A percentile compares a stretch with the other conserved stretches of the same genome.
Conservation (phyloP, 2,888 invertebrate species). For the Chrysodeixis includens region DNA sequence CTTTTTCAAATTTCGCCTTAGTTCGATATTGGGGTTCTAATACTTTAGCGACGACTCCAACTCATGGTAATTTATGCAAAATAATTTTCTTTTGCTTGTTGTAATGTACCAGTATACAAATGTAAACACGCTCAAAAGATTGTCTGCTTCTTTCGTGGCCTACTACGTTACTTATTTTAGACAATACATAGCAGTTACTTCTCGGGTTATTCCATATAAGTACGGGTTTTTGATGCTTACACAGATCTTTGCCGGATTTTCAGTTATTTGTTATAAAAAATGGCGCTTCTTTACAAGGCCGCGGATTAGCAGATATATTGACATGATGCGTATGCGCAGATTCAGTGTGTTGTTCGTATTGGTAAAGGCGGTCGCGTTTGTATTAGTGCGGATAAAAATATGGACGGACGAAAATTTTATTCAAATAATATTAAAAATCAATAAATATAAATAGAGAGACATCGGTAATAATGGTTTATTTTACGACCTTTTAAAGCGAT, state of each 20-base stretch:
- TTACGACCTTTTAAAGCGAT: background rate
- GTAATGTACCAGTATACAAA: too few relatives aligned
- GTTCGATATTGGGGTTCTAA: too few relatives aligned
- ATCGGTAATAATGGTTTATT: background rate
- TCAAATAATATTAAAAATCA: too few relatives aligned
- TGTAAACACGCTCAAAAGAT: background rate
- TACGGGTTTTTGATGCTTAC: slow-evolving; percentile 25
- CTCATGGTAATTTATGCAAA: too few relatives aligned
- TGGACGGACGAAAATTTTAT: background rate
- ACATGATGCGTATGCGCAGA: slow-evolving; percentile 27
- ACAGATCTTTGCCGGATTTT: slow-evolving; percentile 37
- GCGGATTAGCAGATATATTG: slow-evolving; percentile 31
- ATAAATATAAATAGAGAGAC: too few relatives aligned
- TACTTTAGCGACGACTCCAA: too few relatives aligned
- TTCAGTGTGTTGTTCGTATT: slow-evolving; percentile 33
- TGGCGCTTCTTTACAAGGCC: slow-evolving; percentile 32
- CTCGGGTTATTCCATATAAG: slow-evolving; percentile 43
- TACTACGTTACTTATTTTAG: slow-evolving; percentile 6
- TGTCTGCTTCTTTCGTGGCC: slow-evolving; percentile 21
- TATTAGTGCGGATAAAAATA: background rate
- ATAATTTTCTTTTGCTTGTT: too few relatives aligned
- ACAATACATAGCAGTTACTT: slow-evolving; percentile 21
- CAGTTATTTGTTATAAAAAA: slow-evolving; percentile 30
- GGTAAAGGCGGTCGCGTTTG: slow-evolving; percentile 23
- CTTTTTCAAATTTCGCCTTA: too few relatives aligned